These are phyloP conservation scores for Tenebrosternarchus preto DNA, from an alignment of 2,113 vertebrate species.

Conservation along the genomic window DNA sequence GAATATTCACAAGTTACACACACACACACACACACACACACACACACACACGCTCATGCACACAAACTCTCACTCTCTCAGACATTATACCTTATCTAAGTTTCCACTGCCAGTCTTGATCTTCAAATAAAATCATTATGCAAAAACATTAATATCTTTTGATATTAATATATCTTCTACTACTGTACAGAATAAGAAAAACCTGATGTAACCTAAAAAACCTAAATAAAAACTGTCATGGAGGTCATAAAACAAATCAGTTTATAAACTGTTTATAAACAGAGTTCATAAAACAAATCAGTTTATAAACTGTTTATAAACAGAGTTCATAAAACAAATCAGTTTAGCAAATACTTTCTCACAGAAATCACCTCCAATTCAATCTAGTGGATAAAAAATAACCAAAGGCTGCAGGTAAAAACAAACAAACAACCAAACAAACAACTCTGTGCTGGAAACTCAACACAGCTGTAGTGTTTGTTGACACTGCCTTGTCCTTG, in stretches of 20 bases:
- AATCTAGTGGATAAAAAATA: no score
- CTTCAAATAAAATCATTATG: no score
- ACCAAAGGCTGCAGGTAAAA: no score
- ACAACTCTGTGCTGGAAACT: not conserved
- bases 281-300: no score
- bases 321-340: no score
- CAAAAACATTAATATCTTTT: no score
- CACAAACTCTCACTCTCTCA: not conserved
- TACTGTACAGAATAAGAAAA: not conserved
- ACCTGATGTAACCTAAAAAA: not conserved
- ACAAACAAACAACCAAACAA: no score
- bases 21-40: conserved; percentile 44
- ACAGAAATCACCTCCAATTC: not conserved
- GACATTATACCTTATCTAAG: no score
- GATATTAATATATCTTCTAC: not conserved
- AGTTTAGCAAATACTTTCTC: not conserved
- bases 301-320: no score
- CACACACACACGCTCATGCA: conserved; percentile 53
- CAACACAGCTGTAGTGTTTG: not conserved
- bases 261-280: no score
- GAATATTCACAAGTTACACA: conserved; percentile 39
- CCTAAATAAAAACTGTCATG: not conserved
- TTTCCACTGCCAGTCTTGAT: no score
- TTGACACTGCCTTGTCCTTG: conserved; percentile 14
- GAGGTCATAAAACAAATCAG: not conserved